Percentiles rank a stretch among this genome's conserved stretches.
phyloP scores from a whole-genome alignment of 1,140 invertebrate genomes.

The Frieseomelitta varia region DNA sequence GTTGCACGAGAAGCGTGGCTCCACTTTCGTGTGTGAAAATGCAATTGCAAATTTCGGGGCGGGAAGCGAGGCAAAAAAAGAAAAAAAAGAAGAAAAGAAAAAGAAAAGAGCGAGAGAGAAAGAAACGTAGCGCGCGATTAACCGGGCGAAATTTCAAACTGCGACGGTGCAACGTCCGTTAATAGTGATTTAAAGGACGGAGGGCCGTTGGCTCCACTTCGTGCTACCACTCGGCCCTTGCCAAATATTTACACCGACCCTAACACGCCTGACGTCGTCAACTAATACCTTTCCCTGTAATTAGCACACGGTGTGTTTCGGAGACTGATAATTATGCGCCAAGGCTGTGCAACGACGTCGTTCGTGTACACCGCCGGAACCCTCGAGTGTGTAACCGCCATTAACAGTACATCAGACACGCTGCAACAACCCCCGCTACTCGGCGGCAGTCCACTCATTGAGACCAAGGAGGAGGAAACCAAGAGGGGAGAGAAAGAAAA shows the following conservation, averaged over 20 bases:
- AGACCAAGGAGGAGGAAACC: not conserved
- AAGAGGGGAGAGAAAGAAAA: too few species aligned
- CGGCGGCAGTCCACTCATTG: not conserved
- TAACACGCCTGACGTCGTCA: slow-evolving; percentile 57
- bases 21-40: too few species aligned
- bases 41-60: too few species aligned
- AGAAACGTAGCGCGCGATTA: not conserved
- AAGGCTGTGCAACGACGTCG: slow-evolving; percentile 45
- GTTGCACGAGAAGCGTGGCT: too few species aligned
- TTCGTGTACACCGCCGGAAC: slow-evolving; percentile 47
- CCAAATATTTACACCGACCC: slow-evolving; percentile 66
- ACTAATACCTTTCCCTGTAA: slow-evolving; percentile 68
- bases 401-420: slow-evolving; percentile 53
- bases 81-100: too few species aligned
- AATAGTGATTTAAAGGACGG: slow-evolving; percentile 37
- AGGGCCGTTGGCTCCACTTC: slow-evolving; percentile 3
- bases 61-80: too few species aligned
- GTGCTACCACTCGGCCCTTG: slow-evolving; percentile 29
- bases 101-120: not conserved
- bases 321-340: slow-evolving; percentile 66
- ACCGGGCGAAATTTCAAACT: slow-evolving; percentile 10
- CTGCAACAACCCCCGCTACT: not conserved
- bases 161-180: not conserved
- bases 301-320: slow-evolving; percentile 58
- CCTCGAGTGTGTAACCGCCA: slow-evolving; percentile 60